Evolutionary conservation across 2,797 vertebrate genomes (phyloP), one percentile per base, ranked within the genome.

Genomic region (Phrynocephalus guinanensis): DNA sequence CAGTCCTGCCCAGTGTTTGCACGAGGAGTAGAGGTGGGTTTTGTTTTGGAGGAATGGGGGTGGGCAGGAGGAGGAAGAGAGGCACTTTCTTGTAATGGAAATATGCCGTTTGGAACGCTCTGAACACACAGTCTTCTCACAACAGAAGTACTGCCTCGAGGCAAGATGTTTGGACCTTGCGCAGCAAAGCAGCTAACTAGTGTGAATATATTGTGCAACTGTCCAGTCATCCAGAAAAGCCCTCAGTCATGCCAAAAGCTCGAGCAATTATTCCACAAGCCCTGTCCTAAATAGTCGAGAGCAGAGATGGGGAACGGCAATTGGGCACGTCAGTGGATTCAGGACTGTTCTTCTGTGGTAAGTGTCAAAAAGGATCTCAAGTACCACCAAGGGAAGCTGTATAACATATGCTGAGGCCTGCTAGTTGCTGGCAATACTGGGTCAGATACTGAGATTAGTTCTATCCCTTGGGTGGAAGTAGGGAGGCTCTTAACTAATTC

Each of bases 241-340:
- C 30, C 67, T 33, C 28, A 38, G 60, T 38, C 79, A 77, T 77
- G 60, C 7, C 50, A 60, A 77, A 86, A 71, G 50, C 30, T 56
- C 38, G 24, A 22, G 77, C 85, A 86, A 79, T 86, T 86, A 77
- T 86, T 86, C 77, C 85, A 60, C 85, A 86, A 86, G 5, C 77
- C 26, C 85, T 71, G 44, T 56, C 66, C n/a, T 71, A 86, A 79
- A 71, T 60, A 79, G 67, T 56, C 16, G 15, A 20, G 7, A 85
- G 56, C 26, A 79, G 50, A 72, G n/a, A 38, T n/a, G 50, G 66
- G 11, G 24, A 30, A 70, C 56, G 38, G 85, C 48, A 70, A 26
- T 85, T 71, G 84, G 28, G 10, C 77, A 38, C 13, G 28, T 81
- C 10, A 22, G 50, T 52, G 48, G 24, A 26, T 11, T 52, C 11